Evolutionary conservation across 1,140 invertebrate species (phyloP).

Genomic region (Bemisia tabaci): DNA sequence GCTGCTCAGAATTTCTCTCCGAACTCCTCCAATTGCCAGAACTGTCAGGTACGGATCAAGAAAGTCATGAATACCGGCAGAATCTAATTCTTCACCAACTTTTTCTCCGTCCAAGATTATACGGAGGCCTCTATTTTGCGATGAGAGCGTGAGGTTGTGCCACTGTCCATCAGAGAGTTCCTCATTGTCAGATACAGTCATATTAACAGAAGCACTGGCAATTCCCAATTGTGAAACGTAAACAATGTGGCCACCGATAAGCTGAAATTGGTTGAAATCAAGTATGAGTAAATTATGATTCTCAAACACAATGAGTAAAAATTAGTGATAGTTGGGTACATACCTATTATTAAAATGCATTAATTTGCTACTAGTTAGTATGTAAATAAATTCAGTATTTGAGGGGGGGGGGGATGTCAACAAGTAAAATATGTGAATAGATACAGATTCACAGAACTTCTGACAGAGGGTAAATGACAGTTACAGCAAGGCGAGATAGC

Average conservation of each 20-base stretch:
- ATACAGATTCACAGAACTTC: no score
- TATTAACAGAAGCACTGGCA: slow-evolving; percentile 48
- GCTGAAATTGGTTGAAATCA: slow-evolving; percentile 27
- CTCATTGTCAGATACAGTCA: slow-evolving; percentile 43
- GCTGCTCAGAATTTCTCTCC: slow-evolving; percentile 38
- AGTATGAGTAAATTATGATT: neutral
- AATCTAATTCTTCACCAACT: slow-evolving; percentile 69
- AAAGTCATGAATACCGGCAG: slow-evolving; percentile 75
- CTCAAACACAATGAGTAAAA: no score
- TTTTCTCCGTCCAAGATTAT: slow-evolving; percentile 52
- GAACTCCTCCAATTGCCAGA: slow-evolving; percentile 58
- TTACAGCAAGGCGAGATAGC: no score
- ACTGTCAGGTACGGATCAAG: slow-evolving; percentile 75
- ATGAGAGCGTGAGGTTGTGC: slow-evolving; percentile 67
- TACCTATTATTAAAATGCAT: no score
- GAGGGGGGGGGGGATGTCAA: no score
- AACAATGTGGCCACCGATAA: slow-evolving; percentile 47
- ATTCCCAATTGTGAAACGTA: slow-evolving; percentile 62
- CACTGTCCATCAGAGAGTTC: slow-evolving; percentile 57
- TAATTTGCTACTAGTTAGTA: no score
- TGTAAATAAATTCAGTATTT: no score
- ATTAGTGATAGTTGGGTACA: no score
- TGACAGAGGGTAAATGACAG: no score
- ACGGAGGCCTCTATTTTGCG: slow-evolving; percentile 49
- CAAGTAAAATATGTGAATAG: slow-evolving; percentile 4